Percentiles rank a stretch among this genome's conserved stretches.
These are phyloP conservation scores for Sardina pilchardus DNA, from an alignment of 2,113 vertebrate species.

Conservation along the genomic window DNA sequence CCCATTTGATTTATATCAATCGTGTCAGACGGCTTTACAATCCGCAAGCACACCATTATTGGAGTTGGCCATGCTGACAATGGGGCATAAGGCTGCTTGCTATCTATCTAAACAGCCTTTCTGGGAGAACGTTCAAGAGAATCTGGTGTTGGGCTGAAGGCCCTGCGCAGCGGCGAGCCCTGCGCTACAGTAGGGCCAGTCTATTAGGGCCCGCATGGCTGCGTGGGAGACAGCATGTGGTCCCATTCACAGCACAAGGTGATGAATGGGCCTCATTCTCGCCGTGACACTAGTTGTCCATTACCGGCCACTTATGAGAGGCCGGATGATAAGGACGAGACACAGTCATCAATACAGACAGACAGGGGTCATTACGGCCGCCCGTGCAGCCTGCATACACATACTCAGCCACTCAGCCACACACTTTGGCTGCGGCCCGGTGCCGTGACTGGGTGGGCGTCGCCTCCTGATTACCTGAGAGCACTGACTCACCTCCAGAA, in stretches of 20 bases:
- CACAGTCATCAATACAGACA: slow-evolving; percentile 45
- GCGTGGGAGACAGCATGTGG: slow-evolving; percentile 40
- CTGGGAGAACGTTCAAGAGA: too few relatives aligned
- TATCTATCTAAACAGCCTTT: too few relatives aligned
- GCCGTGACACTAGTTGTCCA: slow-evolving; percentile 44
- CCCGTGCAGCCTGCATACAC: slow-evolving; percentile 42
- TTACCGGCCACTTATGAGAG: slow-evolving; percentile 49
- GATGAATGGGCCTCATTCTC: slow-evolving; percentile 47
- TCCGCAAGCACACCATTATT: neutral
- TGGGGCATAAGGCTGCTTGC: neutral
- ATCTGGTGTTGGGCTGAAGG: too few relatives aligned
- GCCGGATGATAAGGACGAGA: slow-evolving; percentile 43
- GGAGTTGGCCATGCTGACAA: neutral
- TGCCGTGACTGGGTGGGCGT: neutral
- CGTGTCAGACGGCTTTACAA: neutral
- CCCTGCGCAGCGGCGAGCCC: too few relatives aligned
- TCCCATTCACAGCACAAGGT: slow-evolving; percentile 28
- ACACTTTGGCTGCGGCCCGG: neutral
- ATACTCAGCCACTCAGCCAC: neutral
- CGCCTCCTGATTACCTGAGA: neutral
- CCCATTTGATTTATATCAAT: too few relatives aligned
- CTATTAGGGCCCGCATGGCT: neutral
- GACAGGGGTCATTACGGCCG: slow-evolving; percentile 36
- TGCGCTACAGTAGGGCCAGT: neutral
- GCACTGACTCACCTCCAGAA: slow-evolving; percentile 17